These are phyloP conservation scores for Acrobasis consociella DNA, from an alignment of 2,888 invertebrate genomes.

Conservation along the genomic window DNA sequence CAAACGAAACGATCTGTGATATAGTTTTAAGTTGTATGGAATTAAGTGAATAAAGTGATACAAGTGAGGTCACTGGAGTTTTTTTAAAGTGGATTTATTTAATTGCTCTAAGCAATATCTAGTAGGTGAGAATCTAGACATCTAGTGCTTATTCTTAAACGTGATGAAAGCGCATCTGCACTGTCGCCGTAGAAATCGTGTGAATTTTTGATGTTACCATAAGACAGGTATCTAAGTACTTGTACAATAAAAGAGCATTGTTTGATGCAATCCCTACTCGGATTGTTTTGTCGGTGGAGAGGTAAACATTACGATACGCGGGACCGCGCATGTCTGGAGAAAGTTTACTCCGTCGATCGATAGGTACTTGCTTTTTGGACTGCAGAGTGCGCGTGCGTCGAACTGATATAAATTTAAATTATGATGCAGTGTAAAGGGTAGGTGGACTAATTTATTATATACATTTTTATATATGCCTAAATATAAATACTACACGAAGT, in stretches of 20 bases:
- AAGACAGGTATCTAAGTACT: slow-evolving; percentile 21
- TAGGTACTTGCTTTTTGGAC: slow-evolving; percentile 37
- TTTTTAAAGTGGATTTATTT: slow-evolving; percentile 29
- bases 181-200: slow-evolving; percentile 28
- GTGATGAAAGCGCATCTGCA: slow-evolving; percentile 14
- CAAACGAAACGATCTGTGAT: slow-evolving; percentile 74
- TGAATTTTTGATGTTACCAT: slow-evolving; percentile 27
- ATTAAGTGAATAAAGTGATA: slow-evolving; percentile 49
- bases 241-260: slow-evolving; percentile 31
- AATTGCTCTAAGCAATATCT: slow-evolving; percentile 44
- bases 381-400: slow-evolving; percentile 1
- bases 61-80: slow-evolving; percentile 50
- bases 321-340: slow-evolving; percentile 50
- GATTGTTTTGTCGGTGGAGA: slow-evolving; percentile 55
- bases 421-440: too few species aligned
- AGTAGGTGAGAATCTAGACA: slow-evolving; percentile 32
- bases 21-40: slow-evolving; percentile 73
- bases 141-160: slow-evolving; percentile 16
- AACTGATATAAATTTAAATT: background rate
- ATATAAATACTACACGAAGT: too few species aligned
- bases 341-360: slow-evolving; percentile 48
- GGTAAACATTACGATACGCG: slow-evolving; percentile 48
- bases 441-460: too few species aligned
- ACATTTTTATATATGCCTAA: too few species aligned
- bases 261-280: slow-evolving; percentile 37